phyloP scores from a whole-genome alignment of 1,140 invertebrate genomes.

The Drosophila simulans region DNA sequence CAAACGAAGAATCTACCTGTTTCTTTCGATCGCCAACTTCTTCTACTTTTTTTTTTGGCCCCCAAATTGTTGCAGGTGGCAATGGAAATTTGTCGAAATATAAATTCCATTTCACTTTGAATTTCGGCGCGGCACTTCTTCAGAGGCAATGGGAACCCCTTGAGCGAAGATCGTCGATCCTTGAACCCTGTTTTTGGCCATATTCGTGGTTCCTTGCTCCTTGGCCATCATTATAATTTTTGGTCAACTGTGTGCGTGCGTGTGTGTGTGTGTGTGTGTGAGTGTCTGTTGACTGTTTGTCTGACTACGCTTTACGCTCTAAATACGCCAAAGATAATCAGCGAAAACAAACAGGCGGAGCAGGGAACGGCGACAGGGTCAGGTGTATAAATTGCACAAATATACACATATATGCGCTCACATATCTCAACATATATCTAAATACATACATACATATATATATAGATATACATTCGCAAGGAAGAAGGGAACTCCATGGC shows the following conservation, averaged over 20 bases:
- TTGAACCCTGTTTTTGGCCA: not conserved
- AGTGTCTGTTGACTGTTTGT: slow-evolving; percentile 46
- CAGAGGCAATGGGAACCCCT: slow-evolving; percentile 3
- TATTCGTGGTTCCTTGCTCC: slow-evolving; percentile 8
- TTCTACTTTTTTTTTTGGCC: not conserved
- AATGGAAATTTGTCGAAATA: slow-evolving; percentile 54
- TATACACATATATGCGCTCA: slow-evolving; percentile 26
- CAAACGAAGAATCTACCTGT: slow-evolving; percentile 7
- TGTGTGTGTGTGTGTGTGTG: not conserved
- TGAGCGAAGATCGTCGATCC: slow-evolving; percentile 5
- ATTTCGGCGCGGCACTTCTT: slow-evolving; percentile 55
- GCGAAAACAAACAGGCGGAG: slow-evolving; percentile 78
- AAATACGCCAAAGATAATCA: slow-evolving; percentile 84
- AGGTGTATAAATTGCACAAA: slow-evolving; percentile 75
- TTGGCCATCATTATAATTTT: slow-evolving; percentile 42
- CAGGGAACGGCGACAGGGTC: slow-evolving; percentile 61
- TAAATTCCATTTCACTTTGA: slow-evolving; percentile 57
- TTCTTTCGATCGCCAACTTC: not conserved
- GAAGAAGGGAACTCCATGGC: slow-evolving; percentile 53
- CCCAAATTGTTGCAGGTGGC: slow-evolving; percentile 35
- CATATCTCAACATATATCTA: slow-evolving; percentile 38
- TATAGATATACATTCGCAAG: not conserved
- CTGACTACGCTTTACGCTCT: slow-evolving; percentile 84
- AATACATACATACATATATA: not conserved
- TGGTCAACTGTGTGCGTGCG: slow-evolving; percentile 7